Conservation (phyloP, 2,113 vertebrate species). For the Anguilla japonica region DNA sequence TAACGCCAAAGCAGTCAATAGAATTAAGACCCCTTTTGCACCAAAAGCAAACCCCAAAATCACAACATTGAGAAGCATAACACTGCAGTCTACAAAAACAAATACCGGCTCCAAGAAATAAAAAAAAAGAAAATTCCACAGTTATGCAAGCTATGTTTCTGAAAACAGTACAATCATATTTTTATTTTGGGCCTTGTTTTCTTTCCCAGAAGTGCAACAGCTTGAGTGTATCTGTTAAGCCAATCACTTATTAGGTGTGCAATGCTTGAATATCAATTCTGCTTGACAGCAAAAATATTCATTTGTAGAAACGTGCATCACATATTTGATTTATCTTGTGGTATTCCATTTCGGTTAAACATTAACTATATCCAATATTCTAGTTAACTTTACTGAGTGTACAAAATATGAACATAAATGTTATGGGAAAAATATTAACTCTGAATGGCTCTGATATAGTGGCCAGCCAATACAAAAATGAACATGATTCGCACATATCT, state of each 20-base stretch:
- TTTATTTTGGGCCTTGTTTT: background rate
- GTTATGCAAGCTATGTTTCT: slow-evolving; percentile 1
- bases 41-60: slow-evolving; percentile 1
- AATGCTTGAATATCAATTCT: background rate
- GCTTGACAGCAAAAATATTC: background rate
- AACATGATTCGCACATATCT: too few species aligned
- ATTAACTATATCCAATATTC: background rate
- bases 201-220: background rate
- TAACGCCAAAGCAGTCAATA: background rate
- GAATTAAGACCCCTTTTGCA: background rate
- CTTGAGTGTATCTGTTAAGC: background rate
- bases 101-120: background rate
- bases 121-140: background rate
- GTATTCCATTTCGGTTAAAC: background rate
- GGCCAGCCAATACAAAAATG: background rate
- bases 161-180: slow-evolving; percentile 1
- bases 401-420: background rate
- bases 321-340: background rate
- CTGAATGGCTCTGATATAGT: background rate
- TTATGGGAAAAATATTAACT: background rate
- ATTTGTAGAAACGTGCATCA: background rate
- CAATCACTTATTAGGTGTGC: background rate
- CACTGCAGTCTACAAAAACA: background rate
- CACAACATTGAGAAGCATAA: background rate
- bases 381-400: background rate